These are phyloP conservation scores for Rhyzopertha dominica DNA, from an alignment of 1,140 invertebrate genomes.

Conservation along the genomic window DNA sequence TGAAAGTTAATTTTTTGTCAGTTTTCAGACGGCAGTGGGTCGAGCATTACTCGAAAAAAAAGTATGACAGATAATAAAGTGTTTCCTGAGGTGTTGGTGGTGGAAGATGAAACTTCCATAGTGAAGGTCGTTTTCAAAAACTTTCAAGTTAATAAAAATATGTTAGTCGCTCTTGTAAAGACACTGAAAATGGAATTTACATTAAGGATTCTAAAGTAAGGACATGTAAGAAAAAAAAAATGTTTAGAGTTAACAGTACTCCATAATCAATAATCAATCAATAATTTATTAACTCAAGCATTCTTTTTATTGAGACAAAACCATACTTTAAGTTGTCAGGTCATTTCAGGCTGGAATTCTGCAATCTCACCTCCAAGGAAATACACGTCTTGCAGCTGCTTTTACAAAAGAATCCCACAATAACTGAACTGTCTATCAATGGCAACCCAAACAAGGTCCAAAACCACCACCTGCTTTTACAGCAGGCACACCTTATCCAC, in stretches of 20 bases:
- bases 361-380: slow-evolving; percentile 32
- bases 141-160: neutral
- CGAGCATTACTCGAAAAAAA: too few relatives aligned
- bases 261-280: too few relatives aligned
- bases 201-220: slow-evolving; percentile 6
- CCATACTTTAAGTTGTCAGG: too few relatives aligned
- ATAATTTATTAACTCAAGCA: too few relatives aligned
- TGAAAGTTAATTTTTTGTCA: too few relatives aligned
- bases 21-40: too few relatives aligned
- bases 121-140: slow-evolving; percentile 4
- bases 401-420: slow-evolving; percentile 16
- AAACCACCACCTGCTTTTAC: slow-evolving; percentile 14
- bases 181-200: neutral
- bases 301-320: too few relatives aligned
- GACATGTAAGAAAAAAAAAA: neutral
- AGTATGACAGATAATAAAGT: too few relatives aligned
- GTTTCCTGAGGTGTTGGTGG: too few relatives aligned
- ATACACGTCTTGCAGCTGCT: slow-evolving; percentile 32
- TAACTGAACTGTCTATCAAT: slow-evolving; percentile 35
- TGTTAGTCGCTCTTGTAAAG: slow-evolving; percentile 3
- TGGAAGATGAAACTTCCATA: too few relatives aligned
- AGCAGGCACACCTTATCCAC: slow-evolving; percentile 21
- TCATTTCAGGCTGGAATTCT: slow-evolving; percentile 35
- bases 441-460: slow-evolving; percentile 34
- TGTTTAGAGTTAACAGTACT: neutral